Evolutionary conservation across 2,797 vertebrate species (phyloP).

Genomic region (Chiloscyllium punctatum): DNA sequence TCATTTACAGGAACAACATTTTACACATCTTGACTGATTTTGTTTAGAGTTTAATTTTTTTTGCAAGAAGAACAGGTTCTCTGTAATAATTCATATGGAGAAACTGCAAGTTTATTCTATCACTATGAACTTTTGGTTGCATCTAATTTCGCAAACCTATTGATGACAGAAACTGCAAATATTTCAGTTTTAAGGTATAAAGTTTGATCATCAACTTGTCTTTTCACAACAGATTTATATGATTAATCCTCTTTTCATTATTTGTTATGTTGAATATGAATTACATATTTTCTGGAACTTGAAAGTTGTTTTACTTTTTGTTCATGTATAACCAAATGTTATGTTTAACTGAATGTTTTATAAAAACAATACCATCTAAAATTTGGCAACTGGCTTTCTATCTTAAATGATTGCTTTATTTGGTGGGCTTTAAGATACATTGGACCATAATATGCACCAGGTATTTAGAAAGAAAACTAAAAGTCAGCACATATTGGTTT

Average conservation of each 20-base stretch:
- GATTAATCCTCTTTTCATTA: background rate
- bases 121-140: background rate
- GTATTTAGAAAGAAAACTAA: background rate
- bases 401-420: background rate
- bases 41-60: background rate
- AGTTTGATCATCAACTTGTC: background rate
- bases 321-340: background rate
- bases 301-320: background rate
- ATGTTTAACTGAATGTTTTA: background rate
- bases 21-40: background rate
- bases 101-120: background rate
- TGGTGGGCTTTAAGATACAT: background rate
- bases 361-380: background rate
- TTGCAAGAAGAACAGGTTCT: background rate
- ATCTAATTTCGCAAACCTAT: background rate
- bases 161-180: background rate
- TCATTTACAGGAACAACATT: background rate
- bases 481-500: background rate
- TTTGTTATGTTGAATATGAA: background rate
- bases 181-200: slow-evolving; percentile 1
- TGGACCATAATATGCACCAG: background rate
- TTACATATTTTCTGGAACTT: background rate
- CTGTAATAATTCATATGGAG: background rate
- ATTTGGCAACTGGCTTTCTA: background rate
- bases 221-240: background rate